These are phyloP conservation scores for Empis livida DNA, from an alignment of 2,888 invertebrate genomes.

Conservation along the genomic window DNA sequence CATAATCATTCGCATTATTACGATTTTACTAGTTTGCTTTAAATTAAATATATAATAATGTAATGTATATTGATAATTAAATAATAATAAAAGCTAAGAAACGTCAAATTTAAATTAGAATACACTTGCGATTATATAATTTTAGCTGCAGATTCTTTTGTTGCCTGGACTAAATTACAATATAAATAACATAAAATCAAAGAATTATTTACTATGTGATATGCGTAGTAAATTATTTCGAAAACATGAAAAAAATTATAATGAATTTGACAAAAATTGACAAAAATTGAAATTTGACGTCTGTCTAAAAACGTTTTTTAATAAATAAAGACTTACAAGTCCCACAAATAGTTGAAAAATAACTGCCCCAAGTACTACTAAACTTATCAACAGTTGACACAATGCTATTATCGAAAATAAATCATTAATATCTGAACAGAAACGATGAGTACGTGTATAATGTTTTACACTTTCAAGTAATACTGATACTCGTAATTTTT, in stretches of 20 bases:
- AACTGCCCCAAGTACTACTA: constrained; percentile 20
- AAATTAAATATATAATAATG: constrained; percentile 2
- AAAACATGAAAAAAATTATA: too few species aligned
- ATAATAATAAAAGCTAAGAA: too few species aligned
- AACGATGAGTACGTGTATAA: constrained; percentile 23
- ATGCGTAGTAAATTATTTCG: too few species aligned
- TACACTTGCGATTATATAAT: too few species aligned
- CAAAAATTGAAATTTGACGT: neutral
- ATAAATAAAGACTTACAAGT: constrained; percentile 14
- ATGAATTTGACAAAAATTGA: too few species aligned
- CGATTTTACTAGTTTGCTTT: constrained; percentile 16
- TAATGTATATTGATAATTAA: too few species aligned
- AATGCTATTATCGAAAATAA: constrained; percentile 21
- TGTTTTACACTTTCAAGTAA: constrained; percentile 23
- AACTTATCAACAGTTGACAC: constrained; percentile 23
- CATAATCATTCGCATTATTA: constrained; percentile 22
- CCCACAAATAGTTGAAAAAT: constrained; percentile 23
- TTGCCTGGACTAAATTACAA: too few species aligned
- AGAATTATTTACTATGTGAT: too few species aligned
- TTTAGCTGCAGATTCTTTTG: too few species aligned
- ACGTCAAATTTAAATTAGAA: too few species aligned
- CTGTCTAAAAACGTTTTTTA: constrained; percentile 1
- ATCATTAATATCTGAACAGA: constrained; percentile 16
- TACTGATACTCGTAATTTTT: constrained; percentile 19
- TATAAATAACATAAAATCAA: too few species aligned